Conservation (phyloP, 2,113 vertebrate genomes). For the Psophia crepitans region DNA sequence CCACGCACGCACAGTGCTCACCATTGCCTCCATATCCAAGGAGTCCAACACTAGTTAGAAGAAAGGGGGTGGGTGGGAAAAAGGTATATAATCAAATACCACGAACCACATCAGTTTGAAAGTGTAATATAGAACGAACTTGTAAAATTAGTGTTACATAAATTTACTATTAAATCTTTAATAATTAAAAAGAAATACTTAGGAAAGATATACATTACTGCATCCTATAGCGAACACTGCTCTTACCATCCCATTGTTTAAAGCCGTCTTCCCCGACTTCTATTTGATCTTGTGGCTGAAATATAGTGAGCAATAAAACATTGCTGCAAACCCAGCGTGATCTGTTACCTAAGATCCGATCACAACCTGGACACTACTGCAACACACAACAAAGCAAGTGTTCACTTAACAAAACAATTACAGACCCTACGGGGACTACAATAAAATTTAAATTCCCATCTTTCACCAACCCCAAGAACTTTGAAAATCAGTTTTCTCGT, state of each 20-base stretch:
- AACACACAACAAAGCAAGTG: slow-evolving; percentile 47
- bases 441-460: not conserved
- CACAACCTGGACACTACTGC: slow-evolving; percentile 78
- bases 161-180: slow-evolving; percentile 44
- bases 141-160: not conserved
- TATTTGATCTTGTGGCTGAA: slow-evolving; percentile 99
- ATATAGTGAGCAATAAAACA: slow-evolving; percentile 85
- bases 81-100: not conserved
- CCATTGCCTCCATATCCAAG: slow-evolving; percentile 95
- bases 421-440: not conserved
- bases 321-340: slow-evolving; percentile 76
- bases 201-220: slow-evolving; percentile 69
- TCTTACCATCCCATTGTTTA: slow-evolving; percentile 99
- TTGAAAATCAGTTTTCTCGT: not conserved
- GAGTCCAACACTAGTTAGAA: slow-evolving; percentile 73
- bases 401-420: not conserved
- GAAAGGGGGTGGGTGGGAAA: slow-evolving; percentile 35
- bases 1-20: slow-evolving; percentile 91
- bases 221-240: slow-evolving; percentile 80
- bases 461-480: not conserved
- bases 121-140: not conserved
- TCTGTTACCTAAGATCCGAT: slow-evolving; percentile 69
- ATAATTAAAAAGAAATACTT: slow-evolving; percentile 36
- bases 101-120: not conserved
- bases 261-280: slow-evolving; percentile 97